A percentile compares a stretch with the other conserved stretches of the same genome.
These are phyloP conservation scores for Xiphorhynchus erythropygius DNA, from an alignment of 2,797 vertebrate species.

Conservation along the genomic window DNA sequence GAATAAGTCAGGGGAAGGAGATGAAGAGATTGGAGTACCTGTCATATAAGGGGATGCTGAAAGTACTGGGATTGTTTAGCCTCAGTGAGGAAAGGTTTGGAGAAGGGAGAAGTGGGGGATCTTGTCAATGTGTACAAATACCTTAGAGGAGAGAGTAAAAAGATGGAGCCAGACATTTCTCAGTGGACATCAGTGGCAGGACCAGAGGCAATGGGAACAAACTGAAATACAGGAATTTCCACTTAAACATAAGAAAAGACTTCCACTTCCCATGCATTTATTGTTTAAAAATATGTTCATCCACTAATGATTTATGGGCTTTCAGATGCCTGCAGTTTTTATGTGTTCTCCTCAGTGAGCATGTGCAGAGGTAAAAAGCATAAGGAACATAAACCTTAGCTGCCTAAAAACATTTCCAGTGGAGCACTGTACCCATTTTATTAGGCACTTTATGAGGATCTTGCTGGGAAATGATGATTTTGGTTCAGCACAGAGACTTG, in stretches of 20 bases:
- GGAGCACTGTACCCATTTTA: neutral
- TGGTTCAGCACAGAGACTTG: neutral
- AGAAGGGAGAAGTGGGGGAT: neutral
- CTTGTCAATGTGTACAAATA: neutral
- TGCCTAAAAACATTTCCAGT: neutral
- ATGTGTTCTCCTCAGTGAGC: neutral
- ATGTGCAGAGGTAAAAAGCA: neutral
- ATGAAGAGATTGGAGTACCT: neutral
- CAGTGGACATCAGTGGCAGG: neutral
- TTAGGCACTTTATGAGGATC: neutral
- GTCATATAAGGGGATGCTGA: neutral
- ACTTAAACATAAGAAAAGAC: neutral
- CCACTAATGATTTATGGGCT: neutral
- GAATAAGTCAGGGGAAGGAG: neutral
- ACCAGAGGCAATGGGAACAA: neutral
- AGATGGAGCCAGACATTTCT: neutral
- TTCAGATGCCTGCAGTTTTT: neutral
- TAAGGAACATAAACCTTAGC: neutral
- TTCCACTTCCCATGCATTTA: neutral
- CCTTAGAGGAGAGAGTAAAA: neutral
- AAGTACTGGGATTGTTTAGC: neutral
- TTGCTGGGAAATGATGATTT: constrained; percentile 17
- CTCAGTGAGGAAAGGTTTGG: neutral
- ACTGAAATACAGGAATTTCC: neutral
- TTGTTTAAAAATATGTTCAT: neutral